Percentiles rank a stretch among this genome's conserved stretches.
Evolutionary conservation across 2,888 invertebrate species (phyloP).

Genomic region (Odontocolon sp.): DNA sequence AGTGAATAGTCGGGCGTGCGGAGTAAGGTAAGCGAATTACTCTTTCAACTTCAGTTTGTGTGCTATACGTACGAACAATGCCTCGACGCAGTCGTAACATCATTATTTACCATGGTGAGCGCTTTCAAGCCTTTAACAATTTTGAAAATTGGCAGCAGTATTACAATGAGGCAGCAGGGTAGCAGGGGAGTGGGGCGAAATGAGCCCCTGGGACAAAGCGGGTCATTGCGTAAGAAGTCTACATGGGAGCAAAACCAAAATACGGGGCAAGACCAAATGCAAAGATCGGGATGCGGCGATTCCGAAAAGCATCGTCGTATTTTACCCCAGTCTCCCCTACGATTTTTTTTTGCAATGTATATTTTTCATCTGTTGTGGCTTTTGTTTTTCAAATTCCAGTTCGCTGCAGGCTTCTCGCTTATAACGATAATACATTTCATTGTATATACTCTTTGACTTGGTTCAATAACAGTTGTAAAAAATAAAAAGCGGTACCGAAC

Average conservation of each 20-base stretch:
- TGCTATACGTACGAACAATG: constrained; percentile 44
- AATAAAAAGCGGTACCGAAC: neutral
- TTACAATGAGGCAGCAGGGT: neutral
- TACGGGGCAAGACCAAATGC: no score
- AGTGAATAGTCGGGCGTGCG: constrained; percentile 46
- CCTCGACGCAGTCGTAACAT: constrained; percentile 40
- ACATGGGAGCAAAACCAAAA: no score
- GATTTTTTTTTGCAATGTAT: constrained; percentile 2
- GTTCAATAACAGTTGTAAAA: neutral
- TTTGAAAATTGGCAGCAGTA: constrained; percentile 11
- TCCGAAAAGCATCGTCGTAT: no score
- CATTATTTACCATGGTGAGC: constrained; percentile 39
- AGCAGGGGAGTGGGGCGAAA: no score
- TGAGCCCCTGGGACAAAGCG: no score
- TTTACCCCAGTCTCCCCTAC: no score
- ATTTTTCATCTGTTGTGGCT: neutral
- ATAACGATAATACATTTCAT: constrained; percentile 20
- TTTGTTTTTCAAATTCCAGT: constrained; percentile 4
- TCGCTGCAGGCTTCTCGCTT: neutral
- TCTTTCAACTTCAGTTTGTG: constrained; percentile 65
- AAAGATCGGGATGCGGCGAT: no score
- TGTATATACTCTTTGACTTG: constrained; percentile 3
- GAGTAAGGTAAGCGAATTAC: constrained; percentile 72
- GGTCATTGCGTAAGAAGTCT: no score
- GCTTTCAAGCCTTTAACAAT: constrained; percentile 28